phyloP scores from a whole-genome alignment of 35 echinoderm and acorn worm genomes.

The Strongylocentrotus purpuratus region DNA sequence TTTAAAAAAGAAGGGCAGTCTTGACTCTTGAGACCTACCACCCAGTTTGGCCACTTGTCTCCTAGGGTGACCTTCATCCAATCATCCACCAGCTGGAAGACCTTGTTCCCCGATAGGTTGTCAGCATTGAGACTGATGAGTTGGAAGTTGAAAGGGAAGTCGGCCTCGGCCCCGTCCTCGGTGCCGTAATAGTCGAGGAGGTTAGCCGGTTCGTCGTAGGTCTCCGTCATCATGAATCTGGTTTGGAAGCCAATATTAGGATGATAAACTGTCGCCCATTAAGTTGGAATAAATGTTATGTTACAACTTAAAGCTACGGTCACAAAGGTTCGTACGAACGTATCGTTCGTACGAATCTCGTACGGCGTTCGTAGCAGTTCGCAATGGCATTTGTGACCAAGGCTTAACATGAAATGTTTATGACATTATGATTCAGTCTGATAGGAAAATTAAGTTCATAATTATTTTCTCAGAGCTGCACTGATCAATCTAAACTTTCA shows the following conservation, averaged over 20 bases:
- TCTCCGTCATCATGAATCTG: constrained; percentile 91
- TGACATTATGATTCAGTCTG: no score
- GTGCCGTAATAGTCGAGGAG: constrained; percentile 85
- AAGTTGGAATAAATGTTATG: background rate
- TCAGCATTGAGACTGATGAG: constrained; percentile 67
- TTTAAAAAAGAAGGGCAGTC: no score
- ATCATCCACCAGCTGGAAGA: constrained; percentile 61
- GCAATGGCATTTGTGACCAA: no score
- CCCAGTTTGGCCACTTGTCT: constrained; percentile 90
- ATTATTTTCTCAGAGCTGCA: no score
- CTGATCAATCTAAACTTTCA: no score
- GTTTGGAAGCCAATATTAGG: background rate
- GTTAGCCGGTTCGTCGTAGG: constrained; percentile 67
- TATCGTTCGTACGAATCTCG: no score
- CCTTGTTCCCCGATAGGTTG: constrained; percentile 58
- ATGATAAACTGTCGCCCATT: background rate
- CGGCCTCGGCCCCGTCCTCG: constrained; percentile 75
- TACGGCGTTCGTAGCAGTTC: no score
- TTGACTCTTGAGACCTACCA: constrained; percentile 46
- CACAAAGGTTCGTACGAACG: no score
- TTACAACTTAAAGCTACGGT: no score
- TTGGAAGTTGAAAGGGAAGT: constrained; percentile 89
- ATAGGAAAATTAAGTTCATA: no score
- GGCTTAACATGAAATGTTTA: no score
- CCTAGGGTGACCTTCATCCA: constrained; percentile 56